phyloP scores from a whole-genome alignment of 1,140 invertebrate genomes.

The Psilanteris sp. region DNA sequence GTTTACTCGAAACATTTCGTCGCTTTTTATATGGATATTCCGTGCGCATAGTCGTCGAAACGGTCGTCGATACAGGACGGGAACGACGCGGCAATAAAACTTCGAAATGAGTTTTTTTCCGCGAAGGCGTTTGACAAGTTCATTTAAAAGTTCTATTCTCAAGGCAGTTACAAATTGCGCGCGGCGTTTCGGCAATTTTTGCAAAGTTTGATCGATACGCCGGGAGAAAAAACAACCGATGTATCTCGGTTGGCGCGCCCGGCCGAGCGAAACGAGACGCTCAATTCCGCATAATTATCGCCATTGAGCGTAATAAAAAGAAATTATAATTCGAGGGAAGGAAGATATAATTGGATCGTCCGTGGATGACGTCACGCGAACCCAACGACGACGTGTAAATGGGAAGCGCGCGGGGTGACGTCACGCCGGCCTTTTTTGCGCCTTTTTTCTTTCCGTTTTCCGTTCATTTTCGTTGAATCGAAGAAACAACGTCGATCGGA shows the following conservation, averaged over 20 bases:
- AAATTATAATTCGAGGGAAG: constrained; percentile 26
- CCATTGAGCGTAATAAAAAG: constrained; percentile 32
- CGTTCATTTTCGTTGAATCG: too few relatives aligned
- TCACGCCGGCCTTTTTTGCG: constrained; percentile 15
- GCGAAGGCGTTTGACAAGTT: constrained; percentile 55
- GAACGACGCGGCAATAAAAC: constrained; percentile 28
- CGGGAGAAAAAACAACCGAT: background rate
- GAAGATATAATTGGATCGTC: constrained; percentile 35
- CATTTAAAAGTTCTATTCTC: constrained; percentile 55
- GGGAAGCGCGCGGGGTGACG: constrained; percentile 5
- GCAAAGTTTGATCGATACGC: constrained; percentile 55
- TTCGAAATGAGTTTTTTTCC: constrained; percentile 47
- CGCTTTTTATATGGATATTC: too few relatives aligned
- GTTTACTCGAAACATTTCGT: too few relatives aligned
- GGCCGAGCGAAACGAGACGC: background rate
- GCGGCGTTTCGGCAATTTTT: constrained; percentile 46
- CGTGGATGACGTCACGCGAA: constrained; percentile 32
- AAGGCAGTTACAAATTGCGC: constrained; percentile 51
- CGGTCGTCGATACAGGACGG: constrained; percentile 27
- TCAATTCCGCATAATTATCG: constrained; percentile 36
- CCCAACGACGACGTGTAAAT: constrained; percentile 4
- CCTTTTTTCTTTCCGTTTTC: too few relatives aligned
- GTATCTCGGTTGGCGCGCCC: background rate
- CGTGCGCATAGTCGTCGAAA: constrained; percentile 24
- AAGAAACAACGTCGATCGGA: too few relatives aligned